Evolutionary conservation across 2,113 vertebrate genomes (phyloP).

Genomic region (Ptilonorhynchus violaceus): DNA sequence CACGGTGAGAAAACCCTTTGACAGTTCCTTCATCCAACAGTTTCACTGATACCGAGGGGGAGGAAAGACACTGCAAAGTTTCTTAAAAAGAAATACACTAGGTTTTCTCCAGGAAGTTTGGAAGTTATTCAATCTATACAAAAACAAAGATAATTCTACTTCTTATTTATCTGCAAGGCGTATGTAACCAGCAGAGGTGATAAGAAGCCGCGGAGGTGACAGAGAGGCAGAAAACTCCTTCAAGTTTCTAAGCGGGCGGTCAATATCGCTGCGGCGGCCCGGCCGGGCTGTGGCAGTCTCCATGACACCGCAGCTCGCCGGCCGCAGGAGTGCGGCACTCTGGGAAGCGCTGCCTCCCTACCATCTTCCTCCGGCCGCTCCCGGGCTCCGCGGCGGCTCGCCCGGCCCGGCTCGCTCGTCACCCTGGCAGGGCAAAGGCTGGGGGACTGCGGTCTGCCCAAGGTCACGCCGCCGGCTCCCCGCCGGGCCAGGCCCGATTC

Average conservation of each 20-base stretch:
- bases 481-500: not conserved
- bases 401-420: not conserved
- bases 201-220: not conserved
- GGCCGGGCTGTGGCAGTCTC: not conserved
- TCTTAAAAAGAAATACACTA: not conserved
- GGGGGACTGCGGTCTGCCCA: not conserved
- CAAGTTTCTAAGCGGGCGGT: rapidly evolving
- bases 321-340: not conserved
- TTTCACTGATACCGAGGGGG: not conserved
- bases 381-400: not conserved
- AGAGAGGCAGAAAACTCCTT: not conserved
- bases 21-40: not conserved
- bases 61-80: not conserved
- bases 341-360: not conserved
- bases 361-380: not conserved
- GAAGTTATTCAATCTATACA: not conserved
- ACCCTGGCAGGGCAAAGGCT: not conserved
- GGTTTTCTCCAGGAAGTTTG: not conserved
- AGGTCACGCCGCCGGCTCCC: not conserved
- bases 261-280: not conserved
- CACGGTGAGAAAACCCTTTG: not conserved
- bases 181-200: not conserved
- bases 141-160: not conserved
- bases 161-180: not conserved
- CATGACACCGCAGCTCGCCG: conserved; percentile 28